Conservation (phyloP, 2,888 invertebrate genomes). For the Criorhina ranunculi region DNA sequence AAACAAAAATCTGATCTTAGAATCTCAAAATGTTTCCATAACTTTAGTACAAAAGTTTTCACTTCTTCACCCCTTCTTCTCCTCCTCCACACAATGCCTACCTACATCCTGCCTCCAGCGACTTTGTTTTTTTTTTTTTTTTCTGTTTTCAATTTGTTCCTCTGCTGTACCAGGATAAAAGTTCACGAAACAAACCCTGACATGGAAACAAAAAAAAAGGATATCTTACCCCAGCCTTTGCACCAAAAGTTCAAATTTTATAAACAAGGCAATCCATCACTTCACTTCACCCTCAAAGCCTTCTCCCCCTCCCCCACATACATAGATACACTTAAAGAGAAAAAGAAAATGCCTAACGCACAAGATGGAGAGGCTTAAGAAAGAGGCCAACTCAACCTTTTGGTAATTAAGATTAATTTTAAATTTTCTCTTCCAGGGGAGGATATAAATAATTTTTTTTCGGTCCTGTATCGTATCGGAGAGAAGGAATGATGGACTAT, state of each 20-base stretch:
- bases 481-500: constrained; percentile 63
- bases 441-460: constrained; percentile 46
- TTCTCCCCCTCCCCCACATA: no score
- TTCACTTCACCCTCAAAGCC: constrained; percentile 40
- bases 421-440: constrained; percentile 60
- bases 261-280: constrained; percentile 75
- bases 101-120: constrained; percentile 34
- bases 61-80: constrained; percentile 17
- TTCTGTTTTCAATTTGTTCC: constrained; percentile 59
- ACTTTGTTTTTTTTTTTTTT: background rate
- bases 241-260: constrained; percentile 70
- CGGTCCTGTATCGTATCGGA: background rate
- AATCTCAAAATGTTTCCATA: constrained; percentile 62
- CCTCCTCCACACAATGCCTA: background rate
- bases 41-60: constrained; percentile 51
- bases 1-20: constrained; percentile 60
- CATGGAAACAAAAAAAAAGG: constrained; percentile 21
- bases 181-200: constrained; percentile 55
- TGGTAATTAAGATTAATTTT: constrained; percentile 76
- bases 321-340: background rate
- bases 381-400: constrained; percentile 73
- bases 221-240: constrained; percentile 27
- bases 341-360: constrained; percentile 5
- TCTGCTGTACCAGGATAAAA: constrained; percentile 54
- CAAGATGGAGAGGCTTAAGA: constrained; percentile 50